A percentile compares a stretch with the other conserved stretches of the same genome.
Evolutionary conservation across 2,113 vertebrate genomes (phyloP).

Genomic region (Mionectes macconnelli): DNA sequence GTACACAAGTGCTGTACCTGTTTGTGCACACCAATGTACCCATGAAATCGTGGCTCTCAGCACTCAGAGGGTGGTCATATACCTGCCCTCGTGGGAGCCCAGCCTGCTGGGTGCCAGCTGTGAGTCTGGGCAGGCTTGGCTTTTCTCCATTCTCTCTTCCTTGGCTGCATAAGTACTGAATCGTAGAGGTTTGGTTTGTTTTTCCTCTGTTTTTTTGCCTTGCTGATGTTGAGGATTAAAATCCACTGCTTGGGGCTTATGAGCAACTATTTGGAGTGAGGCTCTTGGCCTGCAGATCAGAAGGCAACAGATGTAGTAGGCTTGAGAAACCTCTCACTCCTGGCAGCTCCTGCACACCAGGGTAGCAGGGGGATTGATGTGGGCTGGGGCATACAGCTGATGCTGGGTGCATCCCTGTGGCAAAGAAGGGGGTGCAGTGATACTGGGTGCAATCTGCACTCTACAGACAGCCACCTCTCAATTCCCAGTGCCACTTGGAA

Average conservation of each 20-base stretch:
- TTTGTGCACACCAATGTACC: not conserved
- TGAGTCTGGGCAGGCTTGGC: accelerated
- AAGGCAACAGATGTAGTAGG: not conserved
- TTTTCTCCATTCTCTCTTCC: not conserved
- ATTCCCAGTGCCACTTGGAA: not conserved
- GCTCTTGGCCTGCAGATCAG: not conserved
- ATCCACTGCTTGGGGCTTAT: not conserved
- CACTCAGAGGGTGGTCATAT: not conserved
- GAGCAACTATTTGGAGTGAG: not conserved
- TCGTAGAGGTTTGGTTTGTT: not conserved
- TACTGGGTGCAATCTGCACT: not conserved
- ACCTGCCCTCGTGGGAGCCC: accelerated
- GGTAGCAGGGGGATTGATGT: not conserved
- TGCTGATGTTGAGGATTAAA: not conserved
- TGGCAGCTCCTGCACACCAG: not conserved
- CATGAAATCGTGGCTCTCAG: accelerated
- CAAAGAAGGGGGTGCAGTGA: not conserved
- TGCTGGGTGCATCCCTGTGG: accelerated
- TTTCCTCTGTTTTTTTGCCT: not conserved
- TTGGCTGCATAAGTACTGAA: not conserved
- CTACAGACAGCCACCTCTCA: not conserved
- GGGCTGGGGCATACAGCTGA: not conserved
- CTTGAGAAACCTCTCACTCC: not conserved
- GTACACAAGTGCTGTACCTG: not conserved
- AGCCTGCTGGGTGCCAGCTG: not conserved